Evolutionary conservation across 2,113 vertebrate species (phyloP), one percentile per base, ranked within the genome.

Genomic region (Melanostigma gelatinosum): DNA sequence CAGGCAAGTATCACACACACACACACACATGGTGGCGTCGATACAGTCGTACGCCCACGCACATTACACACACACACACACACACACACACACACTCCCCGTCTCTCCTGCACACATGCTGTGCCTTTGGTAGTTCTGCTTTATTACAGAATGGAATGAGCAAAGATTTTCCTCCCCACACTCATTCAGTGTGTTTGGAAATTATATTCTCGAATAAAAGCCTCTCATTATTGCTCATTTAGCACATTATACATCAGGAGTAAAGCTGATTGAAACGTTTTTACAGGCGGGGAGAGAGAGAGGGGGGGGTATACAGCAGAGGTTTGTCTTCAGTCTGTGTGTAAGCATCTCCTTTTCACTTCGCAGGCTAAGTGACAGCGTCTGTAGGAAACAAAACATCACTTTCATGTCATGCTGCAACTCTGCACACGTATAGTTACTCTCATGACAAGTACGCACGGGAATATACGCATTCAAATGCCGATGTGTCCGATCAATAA

Each of bases 1-100:
- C 96, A 97, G 95, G 98, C 96, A 87, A 96, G 86, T 50, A 70
- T 80, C 46, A 38, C 67, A 48, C 77, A 78, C 46, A 38, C 67
- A 48, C 77, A 78, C 61, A 50, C 48, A 32, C 34, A 62, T 34
- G 34, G 36, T 54, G 0, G 3, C 44, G 62, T 55, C n/a, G 9
- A 62, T 40, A 6, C 22, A 46, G 62, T 8, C 18, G 36, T 18
- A 62, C 58, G 60, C 40, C 10, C 38, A 72, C 58, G 64, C 58
- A 73, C 27, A 63, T 38, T 11, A 63, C 18, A 52, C 16, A 54
- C 65, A 42, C 44, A 24, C 24, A 24, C 24, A 34, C 66, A 46
- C 77, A 79, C 58, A 63, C 18, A 52, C 16, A 54, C 65, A 34
- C 66, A 46, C 77, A 79, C 58, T 13, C 44, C 57, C 29, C 20